phyloP scores from a whole-genome alignment of 37 sponge, comb jelly and placozoan species.

The Chondrilla cf. caribensis region DNA sequence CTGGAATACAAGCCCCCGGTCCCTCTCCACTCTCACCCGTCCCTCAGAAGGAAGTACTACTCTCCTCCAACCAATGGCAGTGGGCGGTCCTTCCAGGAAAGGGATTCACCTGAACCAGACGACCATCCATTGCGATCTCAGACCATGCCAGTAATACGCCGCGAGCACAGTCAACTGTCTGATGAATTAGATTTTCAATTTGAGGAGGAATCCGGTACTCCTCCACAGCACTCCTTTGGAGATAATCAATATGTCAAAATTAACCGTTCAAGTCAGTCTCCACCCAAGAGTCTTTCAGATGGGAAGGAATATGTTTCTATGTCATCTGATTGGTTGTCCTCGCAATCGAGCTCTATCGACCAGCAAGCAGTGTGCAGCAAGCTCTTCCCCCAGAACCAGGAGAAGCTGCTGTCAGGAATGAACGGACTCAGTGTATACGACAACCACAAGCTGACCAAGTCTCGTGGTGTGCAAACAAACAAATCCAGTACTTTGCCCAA shows the following conservation, averaged over 20 bases:
- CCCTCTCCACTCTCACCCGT: conserved; percentile 13
- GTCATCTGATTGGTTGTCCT: too few species aligned
- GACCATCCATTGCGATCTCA: not conserved
- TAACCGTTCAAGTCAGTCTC: too few species aligned
- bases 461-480: not conserved
- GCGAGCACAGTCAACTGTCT: not conserved
- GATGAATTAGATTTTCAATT: too few species aligned
- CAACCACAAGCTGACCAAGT: too few species aligned
- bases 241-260: too few species aligned
- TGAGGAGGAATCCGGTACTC: too few species aligned
- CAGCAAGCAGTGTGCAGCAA: too few species aligned
- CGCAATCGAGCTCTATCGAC: too few species aligned
- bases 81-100: not conserved
- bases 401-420: not conserved
- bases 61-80: not conserved
- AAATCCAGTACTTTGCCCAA: not conserved
- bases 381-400: not conserved
- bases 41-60: not conserved
- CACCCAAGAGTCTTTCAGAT: too few species aligned
- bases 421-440: not conserved
- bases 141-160: not conserved
- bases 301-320: too few species aligned
- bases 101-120: not conserved
- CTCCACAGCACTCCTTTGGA: too few species aligned
- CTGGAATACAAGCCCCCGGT: not conserved